Evolutionary conservation across 1,140 invertebrate genomes (phyloP), one percentile per base, ranked within the genome.

Genomic region (Ostrea edulis): DNA sequence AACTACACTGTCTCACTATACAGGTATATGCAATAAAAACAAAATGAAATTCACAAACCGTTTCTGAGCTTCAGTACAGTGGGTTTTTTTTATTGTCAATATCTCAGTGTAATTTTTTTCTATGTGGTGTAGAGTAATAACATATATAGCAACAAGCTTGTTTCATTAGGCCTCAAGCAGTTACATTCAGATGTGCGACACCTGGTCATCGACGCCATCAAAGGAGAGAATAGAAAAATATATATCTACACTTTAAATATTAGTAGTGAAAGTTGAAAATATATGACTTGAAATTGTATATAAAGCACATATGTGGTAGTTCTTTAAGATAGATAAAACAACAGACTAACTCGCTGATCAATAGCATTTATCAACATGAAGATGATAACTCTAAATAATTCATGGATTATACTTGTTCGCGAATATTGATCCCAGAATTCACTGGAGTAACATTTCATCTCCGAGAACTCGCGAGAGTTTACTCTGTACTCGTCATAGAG

Each of bases 341-440:
- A 8, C 68, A 77, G 9, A 14, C 68, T 77, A 77, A 77, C 11
- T 44, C 68, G 25, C 14, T 25, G 68, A 77, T 77, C 68, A 77
- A 77, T 77, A 77, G 4, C 14, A 14, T 14, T 77, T 25, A 77
- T 77, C 68, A 29, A 25, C 14, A 77, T 77, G 68, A 77, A 77
- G 68, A 77, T n/a, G n/a, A 62, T 77, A 77, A 14, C 68, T 29
- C 25, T 77, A 77, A 77, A 77, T 77, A 77, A 77, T 77, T 77
- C 68, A 77, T 77, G 68, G 29, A 77, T 35, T 77, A 44, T 44
- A 77, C 68, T 77, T 25, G 25, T 77, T 77, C 29, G 25, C 17
- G 29, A 25, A 29, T 77, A 77, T 77, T 77, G 68, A 77, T 77
- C 68, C 14, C 25, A 25, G 29, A n/a, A 35, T 29, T 62, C 55